Conservation (phyloP, 1,140 invertebrate genomes). For the Alviniconcha marisindica region DNA sequence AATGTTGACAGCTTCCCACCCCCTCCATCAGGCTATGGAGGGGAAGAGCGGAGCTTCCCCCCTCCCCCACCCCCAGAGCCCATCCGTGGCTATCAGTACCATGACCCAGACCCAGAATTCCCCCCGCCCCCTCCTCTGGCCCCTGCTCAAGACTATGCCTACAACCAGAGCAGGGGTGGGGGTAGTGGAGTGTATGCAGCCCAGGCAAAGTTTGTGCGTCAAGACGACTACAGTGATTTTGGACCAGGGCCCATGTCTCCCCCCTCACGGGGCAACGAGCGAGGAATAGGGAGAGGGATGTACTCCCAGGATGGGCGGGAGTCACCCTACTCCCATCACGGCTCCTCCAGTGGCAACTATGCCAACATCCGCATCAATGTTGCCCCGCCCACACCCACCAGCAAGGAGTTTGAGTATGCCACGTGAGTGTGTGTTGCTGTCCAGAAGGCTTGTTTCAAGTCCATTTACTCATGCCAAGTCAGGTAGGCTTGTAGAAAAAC, state of each 20-base stretch:
- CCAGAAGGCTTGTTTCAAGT: too few relatives aligned
- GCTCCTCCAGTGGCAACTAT: slow-evolving; percentile 33
- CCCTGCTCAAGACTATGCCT: slow-evolving; percentile 37
- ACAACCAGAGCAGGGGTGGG: slow-evolving; percentile 30
- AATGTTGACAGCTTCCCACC: slow-evolving; percentile 59
- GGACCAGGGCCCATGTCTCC: slow-evolving; percentile 32
- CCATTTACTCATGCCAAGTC: too few relatives aligned
- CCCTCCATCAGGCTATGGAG: slow-evolving; percentile 52
- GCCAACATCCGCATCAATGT: slow-evolving; percentile 52
- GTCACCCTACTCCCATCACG: slow-evolving; percentile 7
- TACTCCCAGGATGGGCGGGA: slow-evolving; percentile 4
- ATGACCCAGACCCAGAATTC: slow-evolving; percentile 45
- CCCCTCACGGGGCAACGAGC: slow-evolving; percentile 8
- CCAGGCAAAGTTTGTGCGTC: slow-evolving; percentile 35
- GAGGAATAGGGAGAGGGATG: neutral
- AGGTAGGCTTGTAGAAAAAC: neutral
- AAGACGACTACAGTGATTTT: slow-evolving; percentile 46
- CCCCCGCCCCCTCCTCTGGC: slow-evolving; percentile 49
- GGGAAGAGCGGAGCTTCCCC: slow-evolving; percentile 50
- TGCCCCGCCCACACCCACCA: slow-evolving; percentile 46
- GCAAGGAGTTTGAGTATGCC: slow-evolving; percentile 46
- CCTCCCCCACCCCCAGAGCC: slow-evolving; percentile 56
- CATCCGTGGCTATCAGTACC: slow-evolving; percentile 34
- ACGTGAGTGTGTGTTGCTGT: slow-evolving; percentile 3
- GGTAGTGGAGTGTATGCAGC: slow-evolving; percentile 41